These are phyloP conservation scores for Oryzias melastigma DNA, from an alignment of 2,113 vertebrate genomes.

Conservation along the genomic window DNA sequence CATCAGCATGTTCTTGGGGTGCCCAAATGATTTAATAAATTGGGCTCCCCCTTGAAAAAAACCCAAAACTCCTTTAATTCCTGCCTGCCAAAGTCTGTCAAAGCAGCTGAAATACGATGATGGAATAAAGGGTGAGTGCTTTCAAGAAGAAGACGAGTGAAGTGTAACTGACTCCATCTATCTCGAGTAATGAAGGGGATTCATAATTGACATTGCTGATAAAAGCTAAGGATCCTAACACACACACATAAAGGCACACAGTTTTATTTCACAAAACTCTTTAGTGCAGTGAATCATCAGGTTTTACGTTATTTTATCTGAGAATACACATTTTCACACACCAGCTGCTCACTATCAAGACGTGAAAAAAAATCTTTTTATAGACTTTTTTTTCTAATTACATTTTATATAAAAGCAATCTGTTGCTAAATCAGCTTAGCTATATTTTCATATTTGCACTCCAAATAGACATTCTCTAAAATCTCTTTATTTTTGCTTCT, in stretches of 20 bases:
- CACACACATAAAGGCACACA: constrained; percentile 4
- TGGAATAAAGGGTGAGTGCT: constrained; percentile 52
- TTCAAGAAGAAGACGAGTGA: constrained; percentile 55
- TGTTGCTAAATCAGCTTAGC: no score
- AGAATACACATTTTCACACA: constrained; percentile 27
- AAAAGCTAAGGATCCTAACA: constrained; percentile 50
- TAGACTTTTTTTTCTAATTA: no score
- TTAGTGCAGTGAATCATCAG: constrained; percentile 42
- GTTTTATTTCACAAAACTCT: constrained; percentile 25
- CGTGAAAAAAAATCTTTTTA: constrained; percentile 13
- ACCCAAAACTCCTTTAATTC: constrained; percentile 18
- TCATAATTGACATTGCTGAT: constrained; percentile 52
- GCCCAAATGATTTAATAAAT: constrained; percentile 28
- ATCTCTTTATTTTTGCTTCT: no score
- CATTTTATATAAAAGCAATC: no score
- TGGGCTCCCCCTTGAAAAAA: constrained; percentile 9
- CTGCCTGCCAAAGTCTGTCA: constrained; percentile 49
- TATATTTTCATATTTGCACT: no score
- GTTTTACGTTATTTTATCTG: constrained; percentile 49
- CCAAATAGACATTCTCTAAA: no score
- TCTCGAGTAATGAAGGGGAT: constrained; percentile 55
- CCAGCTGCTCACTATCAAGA: constrained; percentile 42
- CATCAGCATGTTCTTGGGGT: constrained; percentile 35
- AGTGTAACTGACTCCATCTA: constrained; percentile 68
- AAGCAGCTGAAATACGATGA: constrained; percentile 52